phyloP scores from a whole-genome alignment of 2,797 vertebrate genomes.

The Galagoides demidoff region DNA sequence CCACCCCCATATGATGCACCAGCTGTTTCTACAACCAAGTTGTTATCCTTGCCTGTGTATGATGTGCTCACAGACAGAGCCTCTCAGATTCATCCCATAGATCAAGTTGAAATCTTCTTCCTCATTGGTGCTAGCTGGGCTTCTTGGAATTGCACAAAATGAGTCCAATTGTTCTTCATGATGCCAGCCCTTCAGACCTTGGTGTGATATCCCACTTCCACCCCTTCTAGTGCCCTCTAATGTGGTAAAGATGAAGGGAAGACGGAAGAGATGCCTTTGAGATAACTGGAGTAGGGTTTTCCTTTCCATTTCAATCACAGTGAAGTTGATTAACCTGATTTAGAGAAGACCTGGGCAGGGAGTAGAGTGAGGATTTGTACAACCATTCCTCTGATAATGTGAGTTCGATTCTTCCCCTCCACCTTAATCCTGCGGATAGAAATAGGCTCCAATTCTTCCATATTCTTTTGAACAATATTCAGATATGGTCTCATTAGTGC shows the following conservation, averaged over 20 bases:
- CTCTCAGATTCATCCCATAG: neutral
- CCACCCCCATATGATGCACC: constrained; percentile 65
- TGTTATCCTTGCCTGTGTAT: constrained; percentile 28
- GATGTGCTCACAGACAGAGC: neutral
- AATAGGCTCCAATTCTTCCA: neutral
- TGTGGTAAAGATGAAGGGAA: constrained; percentile 16
- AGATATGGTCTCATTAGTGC: neutral
- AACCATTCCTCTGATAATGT: neutral
- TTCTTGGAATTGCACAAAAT: constrained; percentile 11
- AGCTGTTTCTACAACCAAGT: constrained; percentile 64
- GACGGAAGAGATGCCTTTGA: constrained; percentile 19
- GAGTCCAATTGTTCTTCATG: neutral
- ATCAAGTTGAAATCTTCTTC: neutral
- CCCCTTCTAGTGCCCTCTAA: neutral
- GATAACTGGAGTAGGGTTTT: neutral
- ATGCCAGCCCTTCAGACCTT: neutral
- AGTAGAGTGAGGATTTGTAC: neutral
- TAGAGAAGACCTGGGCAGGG: neutral
- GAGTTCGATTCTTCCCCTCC: neutral
- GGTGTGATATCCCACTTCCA: neutral
- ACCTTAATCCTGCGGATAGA: neutral
- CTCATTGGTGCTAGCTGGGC: neutral
- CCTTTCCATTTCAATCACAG: neutral
- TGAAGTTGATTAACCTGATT: neutral
- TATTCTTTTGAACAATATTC: neutral